Conservation (phyloP, 2,113 vertebrate genomes). For the Lycaon pictus region DNA sequence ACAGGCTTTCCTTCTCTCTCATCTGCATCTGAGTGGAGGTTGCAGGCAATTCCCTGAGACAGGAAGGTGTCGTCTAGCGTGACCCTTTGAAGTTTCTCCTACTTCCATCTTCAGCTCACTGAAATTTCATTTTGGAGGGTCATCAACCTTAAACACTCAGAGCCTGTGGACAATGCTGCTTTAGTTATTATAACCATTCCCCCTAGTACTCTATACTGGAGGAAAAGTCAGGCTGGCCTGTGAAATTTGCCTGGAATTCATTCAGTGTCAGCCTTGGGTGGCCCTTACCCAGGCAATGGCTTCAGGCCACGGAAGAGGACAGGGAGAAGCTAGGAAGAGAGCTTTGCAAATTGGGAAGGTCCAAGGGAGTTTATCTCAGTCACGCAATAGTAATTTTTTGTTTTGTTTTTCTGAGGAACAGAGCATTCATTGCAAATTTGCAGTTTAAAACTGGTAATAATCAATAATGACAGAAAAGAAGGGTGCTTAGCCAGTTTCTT, state of each 20-base stretch:
- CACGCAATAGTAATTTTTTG: not conserved
- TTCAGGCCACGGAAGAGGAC: not conserved
- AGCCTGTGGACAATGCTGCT: not conserved
- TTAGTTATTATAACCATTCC: slow-evolving; percentile 33
- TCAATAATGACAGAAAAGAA: slow-evolving; percentile 30
- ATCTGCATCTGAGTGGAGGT: slow-evolving; percentile 67
- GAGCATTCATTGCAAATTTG: slow-evolving; percentile 23
- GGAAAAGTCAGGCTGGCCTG: slow-evolving; percentile 68
- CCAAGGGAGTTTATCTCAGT: not conserved
- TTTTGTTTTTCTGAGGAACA: slow-evolving; percentile 48
- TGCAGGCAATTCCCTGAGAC: slow-evolving; percentile 72
- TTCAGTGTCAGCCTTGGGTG: slow-evolving; percentile 70
- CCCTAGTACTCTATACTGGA: slow-evolving; percentile 30
- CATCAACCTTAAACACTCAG: not conserved
- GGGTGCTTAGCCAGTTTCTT: not conserved
- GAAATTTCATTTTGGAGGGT: slow-evolving; percentile 24
- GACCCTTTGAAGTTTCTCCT: slow-evolving; percentile 87
- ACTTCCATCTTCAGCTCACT: slow-evolving; percentile 76
- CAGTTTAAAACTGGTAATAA: slow-evolving; percentile 27
- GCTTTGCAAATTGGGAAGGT: slow-evolving; percentile 55
- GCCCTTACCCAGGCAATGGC: slow-evolving; percentile 17
- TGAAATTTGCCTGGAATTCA: slow-evolving; percentile 69
- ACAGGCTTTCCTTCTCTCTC: slow-evolving; percentile 84
- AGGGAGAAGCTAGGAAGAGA: not conserved
- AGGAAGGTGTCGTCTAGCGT: slow-evolving; percentile 87